Evolutionary conservation across 2,888 invertebrate genomes (phyloP), one percentile per base, ranked within the genome.

Genomic region (Lepidochrysops patricia): DNA sequence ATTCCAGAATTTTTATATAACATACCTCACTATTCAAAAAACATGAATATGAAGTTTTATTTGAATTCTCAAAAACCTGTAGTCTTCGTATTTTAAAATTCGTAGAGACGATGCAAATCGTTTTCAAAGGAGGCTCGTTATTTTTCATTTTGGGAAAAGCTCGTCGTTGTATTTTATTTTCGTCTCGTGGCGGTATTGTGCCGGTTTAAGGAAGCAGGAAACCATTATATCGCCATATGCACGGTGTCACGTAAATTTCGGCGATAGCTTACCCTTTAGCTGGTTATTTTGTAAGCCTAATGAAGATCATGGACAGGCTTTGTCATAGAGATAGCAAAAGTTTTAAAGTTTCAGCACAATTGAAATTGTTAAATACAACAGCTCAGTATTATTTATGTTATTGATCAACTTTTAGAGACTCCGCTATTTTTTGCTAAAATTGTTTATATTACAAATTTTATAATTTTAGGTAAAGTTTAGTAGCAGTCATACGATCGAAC

Each of bases 191-290:
- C 66, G 66, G 74, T 73, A 83, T 84, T 84, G 83, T 81, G 79
- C 64, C 67, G 72, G 74, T 71, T 73, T 65, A 71, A 82, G 84
- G 82, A 83, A 85, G 75, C 84, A 75, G 86, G 86, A 86, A 86
- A 74, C 85, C 86, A 85, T 86, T 85, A 85, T 73, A 73, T 76
- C 75, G 73, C 74, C 80, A 77, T 79, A 76, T 80, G 82, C 79
- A 74, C 72, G 69, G 71, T 79, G 78, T 77, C 76, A 74, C 71
- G 72, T 72, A 75, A 75, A 75, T 77, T 80, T 82, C 65, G 80
- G 80, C 71, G 75, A 75, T 76, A 74, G 60, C 59, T 13, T 43
- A 57, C 43, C 43, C n/a, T 57, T 27, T 43, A 32, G 27, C 12
- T 23, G 48, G 32, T 15, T 29, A 27, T 27, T 52, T 54, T 54